Conservation (phyloP, 1,140 invertebrate genomes). For the Orussus abietinus region DNA sequence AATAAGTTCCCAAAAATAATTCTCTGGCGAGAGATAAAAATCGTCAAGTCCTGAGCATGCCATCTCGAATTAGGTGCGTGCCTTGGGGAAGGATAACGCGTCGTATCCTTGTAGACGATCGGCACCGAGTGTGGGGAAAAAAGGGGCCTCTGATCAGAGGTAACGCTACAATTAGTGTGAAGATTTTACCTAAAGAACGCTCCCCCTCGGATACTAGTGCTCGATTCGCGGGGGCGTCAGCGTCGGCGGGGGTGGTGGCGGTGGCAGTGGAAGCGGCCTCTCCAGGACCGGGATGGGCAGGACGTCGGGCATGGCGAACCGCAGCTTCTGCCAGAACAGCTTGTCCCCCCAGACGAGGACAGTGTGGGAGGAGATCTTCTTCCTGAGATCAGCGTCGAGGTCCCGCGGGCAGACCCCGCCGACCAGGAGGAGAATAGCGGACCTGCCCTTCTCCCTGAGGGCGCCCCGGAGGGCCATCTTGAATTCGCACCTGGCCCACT, state of each 20-base stretch:
- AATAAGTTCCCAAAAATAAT: too few relatives aligned
- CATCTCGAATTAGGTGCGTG: too few relatives aligned
- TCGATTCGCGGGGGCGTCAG: slow-evolving; percentile 9
- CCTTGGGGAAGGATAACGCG: too few relatives aligned
- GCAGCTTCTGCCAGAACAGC: slow-evolving; percentile 91
- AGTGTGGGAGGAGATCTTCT: slow-evolving; percentile 86
- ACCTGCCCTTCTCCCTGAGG: slow-evolving; percentile 74
- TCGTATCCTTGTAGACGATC: too few relatives aligned
- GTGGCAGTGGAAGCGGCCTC: slow-evolving; percentile 55
- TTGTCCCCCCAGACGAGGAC: slow-evolving; percentile 89
- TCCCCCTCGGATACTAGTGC: too few relatives aligned
- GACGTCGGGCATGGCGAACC: slow-evolving; percentile 83
- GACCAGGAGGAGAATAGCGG: slow-evolving; percentile 80
- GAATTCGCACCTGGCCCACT: slow-evolving; percentile 92
- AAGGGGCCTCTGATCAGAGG: too few relatives aligned
- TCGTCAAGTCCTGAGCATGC: too few relatives aligned
- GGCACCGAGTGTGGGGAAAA: too few relatives aligned
- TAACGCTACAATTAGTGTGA: too few relatives aligned
- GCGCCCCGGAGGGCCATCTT: slow-evolving; percentile 88
- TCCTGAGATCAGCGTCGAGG: slow-evolving; percentile 82
- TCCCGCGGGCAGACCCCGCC: slow-evolving; percentile 80
- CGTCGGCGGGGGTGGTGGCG: slow-evolving; percentile 39
- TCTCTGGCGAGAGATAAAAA: too few relatives aligned
- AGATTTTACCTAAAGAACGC: too few relatives aligned
- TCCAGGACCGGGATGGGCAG: slow-evolving; percentile 54